Evolutionary conservation across 1,140 invertebrate genomes (phyloP).

Genomic region (Paralvinella palmiformis): DNA sequence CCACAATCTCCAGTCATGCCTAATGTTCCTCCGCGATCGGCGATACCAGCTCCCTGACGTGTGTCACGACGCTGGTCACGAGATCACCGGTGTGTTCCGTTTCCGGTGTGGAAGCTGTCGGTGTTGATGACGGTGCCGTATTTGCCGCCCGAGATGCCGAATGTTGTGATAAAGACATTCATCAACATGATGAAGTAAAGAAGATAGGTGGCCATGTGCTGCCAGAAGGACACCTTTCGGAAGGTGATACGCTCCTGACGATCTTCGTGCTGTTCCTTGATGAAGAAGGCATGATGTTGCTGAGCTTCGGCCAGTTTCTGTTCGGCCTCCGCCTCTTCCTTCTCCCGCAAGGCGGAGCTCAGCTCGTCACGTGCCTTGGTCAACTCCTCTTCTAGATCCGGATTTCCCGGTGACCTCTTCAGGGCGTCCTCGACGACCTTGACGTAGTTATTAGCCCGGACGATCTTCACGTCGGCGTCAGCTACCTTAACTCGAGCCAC

Average conservation of each 20-base stretch:
- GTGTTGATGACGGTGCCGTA: background rate
- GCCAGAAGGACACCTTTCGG: slow-evolving; percentile 21
- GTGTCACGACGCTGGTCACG: too few relatives aligned
- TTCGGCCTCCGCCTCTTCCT: slow-evolving; percentile 21
- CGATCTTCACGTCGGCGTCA: slow-evolving; percentile 20
- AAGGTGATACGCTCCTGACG: slow-evolving; percentile 19
- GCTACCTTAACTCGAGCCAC: slow-evolving; percentile 15
- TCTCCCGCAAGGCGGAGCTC: slow-evolving; percentile 11
- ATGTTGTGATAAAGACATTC: slow-evolving; percentile 24
- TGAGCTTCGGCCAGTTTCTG: slow-evolving; percentile 20
- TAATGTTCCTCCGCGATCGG: too few relatives aligned
- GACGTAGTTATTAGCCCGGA: slow-evolving; percentile 22
- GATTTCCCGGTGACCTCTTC: slow-evolving; percentile 17
- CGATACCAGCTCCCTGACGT: too few relatives aligned
- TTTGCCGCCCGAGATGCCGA: slow-evolving; percentile 22
- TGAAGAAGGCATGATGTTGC: slow-evolving; percentile 23
- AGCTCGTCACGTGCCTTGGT: slow-evolving; percentile 17
- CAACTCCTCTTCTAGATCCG: slow-evolving; percentile 18
- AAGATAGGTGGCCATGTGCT: slow-evolving; percentile 23
- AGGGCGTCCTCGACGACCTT: slow-evolving; percentile 21
- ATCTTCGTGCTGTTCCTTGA: slow-evolving; percentile 22
- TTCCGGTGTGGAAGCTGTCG: background rate
- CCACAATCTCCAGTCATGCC: too few relatives aligned
- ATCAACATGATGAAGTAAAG: slow-evolving; percentile 23
- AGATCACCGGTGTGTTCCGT: too few relatives aligned